Evolutionary conservation across 2,888 invertebrate genomes (phyloP).

Genomic region (Conus canariensis): DNA sequence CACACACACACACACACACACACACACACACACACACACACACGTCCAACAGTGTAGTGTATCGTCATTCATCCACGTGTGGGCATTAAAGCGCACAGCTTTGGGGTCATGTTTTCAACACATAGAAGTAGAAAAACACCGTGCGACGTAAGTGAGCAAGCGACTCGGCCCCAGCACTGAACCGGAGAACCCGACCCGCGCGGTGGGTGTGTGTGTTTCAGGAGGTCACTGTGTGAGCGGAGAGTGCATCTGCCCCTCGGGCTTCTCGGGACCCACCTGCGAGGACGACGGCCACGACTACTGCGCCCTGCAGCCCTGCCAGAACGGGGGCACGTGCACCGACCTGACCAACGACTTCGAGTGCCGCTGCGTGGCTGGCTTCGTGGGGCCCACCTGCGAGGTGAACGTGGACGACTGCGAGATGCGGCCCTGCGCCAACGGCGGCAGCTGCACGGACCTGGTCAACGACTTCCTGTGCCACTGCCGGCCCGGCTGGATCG

Average conservation of each 20-base stretch:
- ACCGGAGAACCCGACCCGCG: too few species aligned
- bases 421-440: conserved; percentile 94
- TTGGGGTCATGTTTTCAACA: too few species aligned
- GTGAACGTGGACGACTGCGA: conserved; percentile 91
- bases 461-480: conserved; percentile 90
- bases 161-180: too few species aligned
- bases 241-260: conserved; percentile 74
- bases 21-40: too few species aligned
- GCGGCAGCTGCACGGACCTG: conserved; percentile 92
- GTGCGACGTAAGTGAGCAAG: too few species aligned
- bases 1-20: too few species aligned
- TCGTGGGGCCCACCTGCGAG: conserved; percentile 77
- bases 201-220: conserved; percentile 46
- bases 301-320: conserved; percentile 71
- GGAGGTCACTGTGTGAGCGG: conserved; percentile 76
- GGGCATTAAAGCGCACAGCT: too few species aligned
- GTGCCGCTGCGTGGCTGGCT: conserved; percentile 79
- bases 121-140: too few species aligned
- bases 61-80: too few species aligned
- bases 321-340: conserved; percentile 74
- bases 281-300: conserved; percentile 73
- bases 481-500: conserved; percentile 94
- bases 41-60: too few species aligned
- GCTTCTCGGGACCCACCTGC: conserved; percentile 77
- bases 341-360: conserved; percentile 77